phyloP scores from a whole-genome alignment of 2,113 vertebrate genomes.

The Sylvilagus bachmani region DNA sequence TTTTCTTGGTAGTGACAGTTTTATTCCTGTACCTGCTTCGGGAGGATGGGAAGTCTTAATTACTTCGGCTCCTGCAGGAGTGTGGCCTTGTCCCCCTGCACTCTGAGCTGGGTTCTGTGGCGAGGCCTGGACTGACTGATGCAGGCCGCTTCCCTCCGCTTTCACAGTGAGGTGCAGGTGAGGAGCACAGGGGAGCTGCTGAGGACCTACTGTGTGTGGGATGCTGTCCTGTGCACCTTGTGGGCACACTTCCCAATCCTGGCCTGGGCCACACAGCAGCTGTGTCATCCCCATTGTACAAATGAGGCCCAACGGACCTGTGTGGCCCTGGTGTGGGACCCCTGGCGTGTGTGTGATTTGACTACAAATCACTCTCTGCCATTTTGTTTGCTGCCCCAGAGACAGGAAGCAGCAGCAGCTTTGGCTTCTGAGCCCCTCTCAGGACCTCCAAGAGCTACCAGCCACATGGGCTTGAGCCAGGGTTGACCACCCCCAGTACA shows the following conservation, averaged over 20 bases:
- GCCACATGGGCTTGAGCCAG: background rate
- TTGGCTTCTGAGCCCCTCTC: background rate
- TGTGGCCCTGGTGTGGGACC: background rate
- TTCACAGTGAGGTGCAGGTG: background rate
- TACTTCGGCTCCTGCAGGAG: background rate
- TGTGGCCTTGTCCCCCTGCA: background rate
- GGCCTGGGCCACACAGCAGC: background rate
- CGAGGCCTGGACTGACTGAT: background rate
- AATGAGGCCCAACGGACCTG: background rate
- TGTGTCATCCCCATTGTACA: background rate
- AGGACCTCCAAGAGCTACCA: background rate
- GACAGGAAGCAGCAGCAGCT: background rate
- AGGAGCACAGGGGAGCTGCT: background rate
- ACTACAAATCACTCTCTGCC: background rate
- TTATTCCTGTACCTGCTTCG: background rate
- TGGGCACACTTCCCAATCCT: background rate
- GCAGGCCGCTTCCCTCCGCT: background rate
- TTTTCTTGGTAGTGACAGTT: conserved; percentile 43
- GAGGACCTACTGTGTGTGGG: background rate
- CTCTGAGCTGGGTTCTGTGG: background rate
- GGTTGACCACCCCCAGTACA: background rate
- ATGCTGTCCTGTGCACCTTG: background rate
- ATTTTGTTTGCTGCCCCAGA: background rate
- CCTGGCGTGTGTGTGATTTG: background rate
- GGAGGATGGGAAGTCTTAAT: conserved; percentile 53